Percentiles rank a stretch among this genome's conserved stretches.
These are phyloP conservation scores for Andrena bicolor DNA, from an alignment of 2,888 invertebrate genomes.

Conservation along the genomic window DNA sequence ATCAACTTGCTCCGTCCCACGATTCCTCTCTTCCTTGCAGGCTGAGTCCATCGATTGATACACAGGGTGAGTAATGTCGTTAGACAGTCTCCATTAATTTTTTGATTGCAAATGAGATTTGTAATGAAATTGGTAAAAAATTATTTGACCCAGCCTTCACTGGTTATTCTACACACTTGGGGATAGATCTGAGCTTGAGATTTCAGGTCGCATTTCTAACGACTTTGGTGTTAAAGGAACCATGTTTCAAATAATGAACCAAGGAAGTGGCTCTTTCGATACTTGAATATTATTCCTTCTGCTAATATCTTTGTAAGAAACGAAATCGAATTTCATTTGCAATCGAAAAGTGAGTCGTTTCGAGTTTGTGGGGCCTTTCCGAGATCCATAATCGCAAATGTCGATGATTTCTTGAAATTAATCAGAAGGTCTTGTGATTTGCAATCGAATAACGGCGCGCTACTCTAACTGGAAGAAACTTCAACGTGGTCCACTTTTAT, in stretches of 20 bases:
- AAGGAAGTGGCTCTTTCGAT: background rate
- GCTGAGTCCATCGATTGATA: background rate
- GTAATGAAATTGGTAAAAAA: background rate
- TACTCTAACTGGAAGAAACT: background rate
- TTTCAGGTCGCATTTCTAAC: too few species aligned
- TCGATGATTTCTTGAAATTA: background rate
- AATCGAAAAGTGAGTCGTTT: background rate
- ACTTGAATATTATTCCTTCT: background rate
- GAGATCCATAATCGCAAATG: background rate
- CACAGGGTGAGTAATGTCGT: background rate
- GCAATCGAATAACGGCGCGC: background rate
- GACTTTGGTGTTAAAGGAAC: too few species aligned
- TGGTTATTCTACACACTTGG: too few species aligned
- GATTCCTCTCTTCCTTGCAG: slow-evolving; percentile 14
- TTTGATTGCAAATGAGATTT: background rate
- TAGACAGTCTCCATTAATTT: too few species aligned
- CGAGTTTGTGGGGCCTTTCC: background rate
- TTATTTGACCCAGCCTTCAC: background rate
- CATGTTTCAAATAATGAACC: too few species aligned
- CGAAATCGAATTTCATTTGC: background rate
- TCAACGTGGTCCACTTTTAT: background rate
- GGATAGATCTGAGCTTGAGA: too few species aligned
- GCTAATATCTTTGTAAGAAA: background rate
- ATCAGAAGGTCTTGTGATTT: background rate
- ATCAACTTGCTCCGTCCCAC: slow-evolving; percentile 13